These are phyloP conservation scores for Bacillus rossius DNA, from an alignment of 1,140 invertebrate genomes.

Conservation along the genomic window DNA sequence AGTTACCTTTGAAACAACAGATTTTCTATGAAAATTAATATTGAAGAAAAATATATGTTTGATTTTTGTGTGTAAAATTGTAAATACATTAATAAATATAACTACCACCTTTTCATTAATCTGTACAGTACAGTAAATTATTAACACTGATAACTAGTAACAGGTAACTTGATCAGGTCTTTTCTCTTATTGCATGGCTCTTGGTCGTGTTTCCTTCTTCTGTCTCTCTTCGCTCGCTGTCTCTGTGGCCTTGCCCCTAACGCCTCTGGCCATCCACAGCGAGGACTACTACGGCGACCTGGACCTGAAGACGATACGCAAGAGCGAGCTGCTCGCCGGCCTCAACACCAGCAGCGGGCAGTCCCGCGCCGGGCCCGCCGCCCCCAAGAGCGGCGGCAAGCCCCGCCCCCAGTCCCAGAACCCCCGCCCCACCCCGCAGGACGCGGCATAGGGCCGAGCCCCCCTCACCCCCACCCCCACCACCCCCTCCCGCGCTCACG, in stretches of 20 bases:
- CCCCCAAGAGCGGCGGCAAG: slow-evolving; percentile 39
- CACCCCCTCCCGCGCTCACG: background rate
- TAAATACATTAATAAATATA: background rate
- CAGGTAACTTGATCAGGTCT: no score
- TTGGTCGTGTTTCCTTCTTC: slow-evolving; percentile 2
- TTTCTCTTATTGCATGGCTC: no score
- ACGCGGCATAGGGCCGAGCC: background rate
- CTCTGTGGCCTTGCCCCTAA: slow-evolving; percentile 15
- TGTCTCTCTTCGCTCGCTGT: slow-evolving; percentile 2
- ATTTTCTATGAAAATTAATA: no score
- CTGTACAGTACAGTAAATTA: no score
- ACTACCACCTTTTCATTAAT: no score
- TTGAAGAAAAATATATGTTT: no score
- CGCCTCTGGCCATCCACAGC: slow-evolving; percentile 47
- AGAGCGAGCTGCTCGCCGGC: slow-evolving; percentile 80
- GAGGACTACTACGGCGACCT: slow-evolving; percentile 95
- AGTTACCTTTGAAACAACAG: no score
- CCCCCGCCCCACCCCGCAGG: slow-evolving; percentile 41
- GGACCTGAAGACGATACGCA: slow-evolving; percentile 89
- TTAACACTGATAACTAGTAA: no score
- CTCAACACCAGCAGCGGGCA: slow-evolving; percentile 50
- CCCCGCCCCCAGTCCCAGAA: slow-evolving; percentile 43
- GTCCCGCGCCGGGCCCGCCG: slow-evolving; percentile 3
- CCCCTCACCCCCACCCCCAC: no score
- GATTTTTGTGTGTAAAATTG: background rate